Base-by-base conservation (phyloP, 1,140 invertebrate genomes). In the Tachypleus tridentatus region DNA sequence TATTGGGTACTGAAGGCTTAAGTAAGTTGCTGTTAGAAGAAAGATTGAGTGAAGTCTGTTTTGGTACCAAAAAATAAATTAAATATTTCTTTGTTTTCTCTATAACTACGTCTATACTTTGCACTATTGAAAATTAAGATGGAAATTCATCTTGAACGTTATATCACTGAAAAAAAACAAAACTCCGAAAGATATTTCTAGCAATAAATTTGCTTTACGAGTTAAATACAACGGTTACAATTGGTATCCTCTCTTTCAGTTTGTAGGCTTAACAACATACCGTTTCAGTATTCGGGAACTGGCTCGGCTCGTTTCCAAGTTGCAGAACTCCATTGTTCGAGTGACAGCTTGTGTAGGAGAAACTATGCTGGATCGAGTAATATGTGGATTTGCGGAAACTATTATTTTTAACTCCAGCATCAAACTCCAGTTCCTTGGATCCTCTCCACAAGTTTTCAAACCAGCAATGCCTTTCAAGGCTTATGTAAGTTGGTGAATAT, bases 391-490 rank as follows among this genome's bases (percentile, higher is more conserved):
- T 78, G 87, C 92, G 1, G 86, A 86, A 49, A 88, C 93, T 0
- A 80, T 91, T 62, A 86, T 97, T 50, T 95, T 86, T 74, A 92
- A 91, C 75, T 91, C 89, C 0, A 87, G 86, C 4, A 79, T 95
- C 7, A 82, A 84, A 64, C 80, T 97, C 0, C 79, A 84, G 53
- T 94, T 96, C 76, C 79, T 97, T 0, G 94, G 94, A 2, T 90
- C 89, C 49, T 85, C 85, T 0, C 88, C 93, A 4, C 89, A 96
- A 77, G 86, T 97, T 8, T 97, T 97, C 77, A 97, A 97, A 76
- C 93, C 94, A 0, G 80, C 87, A 3, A 94, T 96, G 88, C 88
- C 91, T 1, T 87, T 91, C 72, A 85, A 83, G 65, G 77, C 81
- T 68, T 88, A 87, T 76, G 86, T 89, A 76, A 85, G 86, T 82